phyloP scores from a whole-genome alignment of 2,113 vertebrate genomes.

The Laterallus jamaicensis region DNA sequence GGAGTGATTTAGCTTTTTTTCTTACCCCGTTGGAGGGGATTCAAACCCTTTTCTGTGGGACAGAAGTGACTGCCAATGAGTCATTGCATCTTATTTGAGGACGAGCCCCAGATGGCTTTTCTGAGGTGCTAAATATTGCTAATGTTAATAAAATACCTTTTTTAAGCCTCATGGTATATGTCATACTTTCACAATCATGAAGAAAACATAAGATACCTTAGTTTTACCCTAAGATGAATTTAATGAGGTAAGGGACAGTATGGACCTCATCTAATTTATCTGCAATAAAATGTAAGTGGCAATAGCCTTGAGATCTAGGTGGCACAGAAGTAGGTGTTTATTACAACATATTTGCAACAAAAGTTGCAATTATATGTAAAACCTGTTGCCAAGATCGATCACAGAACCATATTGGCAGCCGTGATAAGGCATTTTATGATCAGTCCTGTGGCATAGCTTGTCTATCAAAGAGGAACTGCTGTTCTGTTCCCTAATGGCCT shows the following conservation, averaged over 20 bases:
- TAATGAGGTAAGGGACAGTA: constrained; percentile 7
- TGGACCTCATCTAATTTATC: not conserved
- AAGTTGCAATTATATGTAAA: not conserved
- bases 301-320: not conserved
- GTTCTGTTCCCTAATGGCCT: not conserved
- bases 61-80: not conserved
- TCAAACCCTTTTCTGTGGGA: not conserved
- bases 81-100: not conserved
- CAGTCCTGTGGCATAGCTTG: not conserved
- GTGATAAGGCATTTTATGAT: not conserved
- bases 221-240: constrained; percentile 4
- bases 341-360: not conserved
- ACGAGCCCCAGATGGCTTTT: not conserved
- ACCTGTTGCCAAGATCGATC: not conserved
- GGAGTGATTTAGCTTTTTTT: not conserved
- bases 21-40: not conserved
- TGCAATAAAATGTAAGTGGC: not conserved
- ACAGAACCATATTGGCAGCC: not conserved
- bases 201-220: not conserved
- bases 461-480: not conserved
- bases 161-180: not conserved
- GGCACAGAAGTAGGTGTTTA: not conserved
- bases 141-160: not conserved
- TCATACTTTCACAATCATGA: not conserved
- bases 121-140: not conserved